Evolutionary conservation across 2,113 vertebrate species (phyloP).

Genomic region (Hemiscyllium ocellatum): DNA sequence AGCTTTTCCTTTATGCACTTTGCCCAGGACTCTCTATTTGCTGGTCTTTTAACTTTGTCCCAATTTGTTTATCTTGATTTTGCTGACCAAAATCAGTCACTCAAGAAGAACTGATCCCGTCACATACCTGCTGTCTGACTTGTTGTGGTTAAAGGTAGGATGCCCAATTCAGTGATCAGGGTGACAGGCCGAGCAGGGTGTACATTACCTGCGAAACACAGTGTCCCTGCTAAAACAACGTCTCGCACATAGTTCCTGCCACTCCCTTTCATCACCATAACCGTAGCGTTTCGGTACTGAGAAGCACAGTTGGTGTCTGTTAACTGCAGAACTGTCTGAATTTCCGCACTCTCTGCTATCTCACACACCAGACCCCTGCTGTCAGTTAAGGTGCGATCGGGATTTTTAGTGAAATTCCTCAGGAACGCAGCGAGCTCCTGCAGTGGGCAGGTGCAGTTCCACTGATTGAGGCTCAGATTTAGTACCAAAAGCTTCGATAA

Average conservation of each 20-base stretch:
- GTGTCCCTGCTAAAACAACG: constrained; percentile 57
- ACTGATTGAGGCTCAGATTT: constrained; percentile 62
- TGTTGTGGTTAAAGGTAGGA: too few relatives aligned
- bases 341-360: constrained; percentile 45
- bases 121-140: background rate
- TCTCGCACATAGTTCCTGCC: constrained; percentile 55
- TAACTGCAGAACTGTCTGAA: constrained; percentile 55
- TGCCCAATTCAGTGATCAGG: too few relatives aligned
- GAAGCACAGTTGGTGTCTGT: constrained; percentile 61
- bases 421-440: constrained; percentile 56
- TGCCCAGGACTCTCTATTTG: background rate
- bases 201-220: constrained; percentile 68
- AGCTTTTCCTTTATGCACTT: background rate
- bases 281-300: constrained; percentile 57
- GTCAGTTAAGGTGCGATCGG: constrained; percentile 53
- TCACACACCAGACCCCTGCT: constrained; percentile 55
- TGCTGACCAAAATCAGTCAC: background rate
- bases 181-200: too few relatives aligned
- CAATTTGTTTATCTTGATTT: background rate
- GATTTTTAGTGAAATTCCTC: constrained; percentile 55
- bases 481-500: constrained; percentile 58
- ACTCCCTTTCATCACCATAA: constrained; percentile 46
- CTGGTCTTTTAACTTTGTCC: background rate
- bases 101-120: background rate
- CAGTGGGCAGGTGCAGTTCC: constrained; percentile 68